Conservation (phyloP, 2,797 vertebrate species). For the Allobates femoralis region DNA sequence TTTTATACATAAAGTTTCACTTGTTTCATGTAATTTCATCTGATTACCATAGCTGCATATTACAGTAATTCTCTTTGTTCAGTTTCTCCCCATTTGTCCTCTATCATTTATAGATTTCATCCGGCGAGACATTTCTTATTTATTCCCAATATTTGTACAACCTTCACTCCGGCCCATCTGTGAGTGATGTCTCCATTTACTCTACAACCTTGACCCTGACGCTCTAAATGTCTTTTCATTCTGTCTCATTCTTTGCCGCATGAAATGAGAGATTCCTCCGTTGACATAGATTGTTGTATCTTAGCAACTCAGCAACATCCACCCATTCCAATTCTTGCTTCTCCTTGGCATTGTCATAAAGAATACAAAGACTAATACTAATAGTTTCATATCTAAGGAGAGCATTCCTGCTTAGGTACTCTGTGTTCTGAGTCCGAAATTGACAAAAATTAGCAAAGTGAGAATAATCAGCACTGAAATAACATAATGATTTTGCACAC, state of each 20-base stretch:
- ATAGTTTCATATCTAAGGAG: background rate
- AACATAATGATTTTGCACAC: background rate
- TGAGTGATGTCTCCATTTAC: constrained; percentile 17
- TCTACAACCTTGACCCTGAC: constrained; percentile 4
- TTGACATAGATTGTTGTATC: background rate
- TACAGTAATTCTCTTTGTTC: background rate
- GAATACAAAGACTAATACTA: background rate
- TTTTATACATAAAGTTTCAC: background rate
- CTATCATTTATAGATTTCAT: background rate
- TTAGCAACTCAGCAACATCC: background rate
- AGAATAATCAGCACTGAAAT: background rate
- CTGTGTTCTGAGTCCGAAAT: background rate
- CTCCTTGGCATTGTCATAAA: background rate
- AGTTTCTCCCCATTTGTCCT: background rate
- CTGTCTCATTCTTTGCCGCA: background rate
- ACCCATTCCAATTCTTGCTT: background rate
- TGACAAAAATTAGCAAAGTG: background rate
- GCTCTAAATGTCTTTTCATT: constrained; percentile 19
- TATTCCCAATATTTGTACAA: constrained; percentile 28
- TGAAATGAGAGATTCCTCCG: background rate
- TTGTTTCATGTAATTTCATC: background rate
- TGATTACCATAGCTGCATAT: background rate
- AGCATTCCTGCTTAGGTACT: background rate
- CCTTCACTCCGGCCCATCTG: background rate
- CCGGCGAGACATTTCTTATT: constrained; percentile 1